Conservation (phyloP, 2,888 invertebrate species). For the Drosophila anomalata region DNA sequence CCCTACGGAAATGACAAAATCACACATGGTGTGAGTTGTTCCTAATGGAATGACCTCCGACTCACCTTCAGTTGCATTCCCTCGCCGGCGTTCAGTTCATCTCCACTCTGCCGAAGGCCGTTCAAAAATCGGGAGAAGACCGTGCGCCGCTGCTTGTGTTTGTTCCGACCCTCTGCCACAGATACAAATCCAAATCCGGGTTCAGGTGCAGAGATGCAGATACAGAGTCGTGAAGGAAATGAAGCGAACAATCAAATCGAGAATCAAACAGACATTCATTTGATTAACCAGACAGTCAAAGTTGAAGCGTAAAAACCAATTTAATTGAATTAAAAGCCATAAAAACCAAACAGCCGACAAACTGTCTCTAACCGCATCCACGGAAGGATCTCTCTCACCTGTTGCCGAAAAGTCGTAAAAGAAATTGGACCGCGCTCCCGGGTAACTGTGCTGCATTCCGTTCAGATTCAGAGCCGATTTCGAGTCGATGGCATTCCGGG, state of each 20-base stretch:
- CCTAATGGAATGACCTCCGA: constrained; percentile 30
- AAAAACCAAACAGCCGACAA: constrained; percentile 74
- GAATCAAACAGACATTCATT: constrained; percentile 56
- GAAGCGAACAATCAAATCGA: constrained; percentile 58
- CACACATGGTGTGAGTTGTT: constrained; percentile 9
- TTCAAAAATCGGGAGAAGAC: constrained; percentile 83
- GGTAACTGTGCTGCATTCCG: constrained; percentile 84
- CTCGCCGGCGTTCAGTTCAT: constrained; percentile 83
- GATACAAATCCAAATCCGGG: constrained; percentile 20
- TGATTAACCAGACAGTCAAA: constrained; percentile 50
- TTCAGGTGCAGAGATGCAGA: not conserved
- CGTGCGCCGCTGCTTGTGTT: constrained; percentile 82
- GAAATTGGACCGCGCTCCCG: constrained; percentile 83
- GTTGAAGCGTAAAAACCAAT: constrained; percentile 54
- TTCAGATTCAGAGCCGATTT: constrained; percentile 86
- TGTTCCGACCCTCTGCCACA: constrained; percentile 82
- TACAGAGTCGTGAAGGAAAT: not conserved
- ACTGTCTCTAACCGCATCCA: constrained; percentile 50
- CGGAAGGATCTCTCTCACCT: constrained; percentile 71
- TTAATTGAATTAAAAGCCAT: constrained; percentile 77
- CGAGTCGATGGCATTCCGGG: constrained; percentile 85
- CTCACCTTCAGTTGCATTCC: constrained; percentile 84
- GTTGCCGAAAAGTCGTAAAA: constrained; percentile 84
- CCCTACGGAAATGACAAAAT: constrained; percentile 25
- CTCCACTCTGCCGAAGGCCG: constrained; percentile 82